Percentiles rank a stretch among this genome's conserved stretches.
Conservation (phyloP, 2,113 vertebrate species). For the Candoia aspera region DNA sequence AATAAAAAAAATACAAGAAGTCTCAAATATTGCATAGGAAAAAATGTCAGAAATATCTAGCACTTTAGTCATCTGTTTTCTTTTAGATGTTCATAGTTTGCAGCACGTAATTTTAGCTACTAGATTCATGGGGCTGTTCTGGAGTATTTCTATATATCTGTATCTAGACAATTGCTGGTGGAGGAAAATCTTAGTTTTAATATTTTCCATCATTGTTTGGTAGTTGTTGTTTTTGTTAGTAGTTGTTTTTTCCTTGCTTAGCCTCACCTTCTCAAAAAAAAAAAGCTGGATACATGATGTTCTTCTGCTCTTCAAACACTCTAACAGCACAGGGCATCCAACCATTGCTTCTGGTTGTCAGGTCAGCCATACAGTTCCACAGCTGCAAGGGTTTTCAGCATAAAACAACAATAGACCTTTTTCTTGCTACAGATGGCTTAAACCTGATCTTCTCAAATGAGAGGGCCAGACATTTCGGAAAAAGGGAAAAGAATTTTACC, state of each 20-base stretch:
- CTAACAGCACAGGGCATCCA: constrained; percentile 60
- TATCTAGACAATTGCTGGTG: background rate
- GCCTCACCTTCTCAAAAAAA: constrained; percentile 49
- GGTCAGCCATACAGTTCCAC: constrained; percentile 74
- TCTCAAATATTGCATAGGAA: background rate
- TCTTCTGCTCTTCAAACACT: constrained; percentile 41
- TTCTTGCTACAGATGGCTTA: constrained; percentile 81
- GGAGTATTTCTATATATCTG: constrained; percentile 3
- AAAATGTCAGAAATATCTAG: background rate
- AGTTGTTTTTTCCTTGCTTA: no score
- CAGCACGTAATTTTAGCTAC: background rate
- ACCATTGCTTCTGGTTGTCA: constrained; percentile 70
- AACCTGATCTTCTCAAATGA: constrained; percentile 71
- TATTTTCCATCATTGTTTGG: constrained; percentile 38
- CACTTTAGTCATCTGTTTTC: background rate
- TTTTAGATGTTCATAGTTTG: background rate
- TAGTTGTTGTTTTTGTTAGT: no score
- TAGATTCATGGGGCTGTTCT: background rate
- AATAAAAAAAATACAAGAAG: no score
- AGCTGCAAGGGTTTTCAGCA: constrained; percentile 78
- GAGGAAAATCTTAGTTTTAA: background rate
- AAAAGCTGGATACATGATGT: constrained; percentile 42
- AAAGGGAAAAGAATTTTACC: constrained; percentile 38
- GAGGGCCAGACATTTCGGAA: background rate
- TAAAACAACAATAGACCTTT: constrained; percentile 71